phyloP scores from a whole-genome alignment of 2,888 invertebrate genomes.

The Tipula unca region DNA sequence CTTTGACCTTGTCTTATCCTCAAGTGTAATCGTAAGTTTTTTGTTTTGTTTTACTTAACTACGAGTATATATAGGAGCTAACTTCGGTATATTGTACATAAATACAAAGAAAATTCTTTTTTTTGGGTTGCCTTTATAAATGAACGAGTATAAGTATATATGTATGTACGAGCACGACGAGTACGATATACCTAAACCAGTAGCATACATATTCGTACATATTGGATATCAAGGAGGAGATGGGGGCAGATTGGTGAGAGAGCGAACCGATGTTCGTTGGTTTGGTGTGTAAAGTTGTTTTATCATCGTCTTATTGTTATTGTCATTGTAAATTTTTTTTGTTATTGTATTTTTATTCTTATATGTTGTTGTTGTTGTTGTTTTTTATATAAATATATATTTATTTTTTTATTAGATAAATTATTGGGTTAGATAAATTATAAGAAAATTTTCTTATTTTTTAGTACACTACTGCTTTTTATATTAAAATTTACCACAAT shows the following conservation, averaged over 20 bases:
- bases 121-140: not conserved
- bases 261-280: not conserved
- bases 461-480: not conserved
- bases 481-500: constrained; percentile 8
- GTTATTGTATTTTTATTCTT: not conserved
- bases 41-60: not conserved
- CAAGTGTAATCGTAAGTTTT: not conserved
- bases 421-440: not conserved
- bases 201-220: not conserved
- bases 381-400: not conserved
- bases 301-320: not conserved
- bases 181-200: not conserved
- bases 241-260: not conserved
- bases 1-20: not conserved
- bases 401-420: not conserved
- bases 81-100: not conserved
- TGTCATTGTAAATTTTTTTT: not conserved
- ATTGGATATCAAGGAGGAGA: not conserved
- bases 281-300: not conserved
- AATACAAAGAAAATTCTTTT: not conserved
- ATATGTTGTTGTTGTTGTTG: not conserved
- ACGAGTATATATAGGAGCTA: not conserved
- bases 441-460: not conserved
- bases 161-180: not conserved
- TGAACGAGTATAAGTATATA: not conserved